Base-by-base conservation (phyloP, 1,140 invertebrate species). In the Dinothrombium tinctorium region DNA sequence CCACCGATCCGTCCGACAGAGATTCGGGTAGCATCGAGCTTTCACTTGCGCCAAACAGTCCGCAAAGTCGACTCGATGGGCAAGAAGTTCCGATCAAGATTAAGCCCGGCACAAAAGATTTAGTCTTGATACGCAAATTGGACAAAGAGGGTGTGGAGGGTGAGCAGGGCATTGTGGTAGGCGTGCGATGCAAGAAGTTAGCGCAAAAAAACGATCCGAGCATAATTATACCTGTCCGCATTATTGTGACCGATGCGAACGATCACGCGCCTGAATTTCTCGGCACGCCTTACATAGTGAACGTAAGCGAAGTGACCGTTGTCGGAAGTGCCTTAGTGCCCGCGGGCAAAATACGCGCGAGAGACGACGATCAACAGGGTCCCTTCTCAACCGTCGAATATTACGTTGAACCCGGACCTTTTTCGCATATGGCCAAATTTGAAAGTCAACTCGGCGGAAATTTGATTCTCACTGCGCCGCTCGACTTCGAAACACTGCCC, bases 181-280 rank as follows among this genome's bases (percentile, higher is more conserved):
- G 50, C n/a, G 47, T 52, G 0, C 29, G 44, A 33, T 54, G 53
- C 42, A 23, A 15, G 43, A 45, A 33, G 44, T 21, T 35, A 40
- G 6, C 71, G 32, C 75, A 74, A 5, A 47, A 52, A 17, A 65
- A 71, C n/a, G 80, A 86, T 59, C 78, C 78, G 41, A 67, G 69
- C 52, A 62, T 60, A 53, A 70, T 76, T 7, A 81, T 87, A 52
- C 82, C 82, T 8, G 74, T 87, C 19, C 81, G 80, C 51, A 76
- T 89, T 33, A 65, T 81, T 45, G 80, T 87, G n/a, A 81, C 73
- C 19, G 83, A 89, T 60, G 80, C 76, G 15, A 89, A 89, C 56
- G 82, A 89, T 57, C 86, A 86, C 60, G 73, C 76, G 5, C 41
- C 42, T 9, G 43, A 41, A 32, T 48, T 48, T 36, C 11, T 73